Evolutionary conservation across 2,888 invertebrate species (phyloP).

Genomic region (Capitulum mitella): DNA sequence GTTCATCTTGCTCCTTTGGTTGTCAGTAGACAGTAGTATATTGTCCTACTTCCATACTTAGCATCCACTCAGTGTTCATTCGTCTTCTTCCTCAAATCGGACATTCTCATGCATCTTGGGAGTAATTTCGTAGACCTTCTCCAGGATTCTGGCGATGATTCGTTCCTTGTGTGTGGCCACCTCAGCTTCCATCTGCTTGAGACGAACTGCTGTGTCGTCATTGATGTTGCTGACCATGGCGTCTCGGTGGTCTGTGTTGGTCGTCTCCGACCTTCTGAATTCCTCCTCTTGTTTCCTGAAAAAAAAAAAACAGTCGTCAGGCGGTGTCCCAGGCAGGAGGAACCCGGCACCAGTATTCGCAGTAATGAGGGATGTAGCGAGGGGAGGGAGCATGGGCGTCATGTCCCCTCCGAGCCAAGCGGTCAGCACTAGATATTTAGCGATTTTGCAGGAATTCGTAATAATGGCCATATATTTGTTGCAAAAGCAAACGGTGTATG

Average conservation of each 20-base stretch:
- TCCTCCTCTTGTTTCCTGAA: not conserved
- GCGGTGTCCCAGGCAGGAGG: too few species aligned
- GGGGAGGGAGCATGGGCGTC: too few species aligned
- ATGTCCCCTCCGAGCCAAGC: too few species aligned
- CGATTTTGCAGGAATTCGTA: too few species aligned
- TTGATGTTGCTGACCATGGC: not conserved
- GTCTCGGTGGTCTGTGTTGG: not conserved
- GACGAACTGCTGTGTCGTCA: not conserved
- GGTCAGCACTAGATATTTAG: too few species aligned
- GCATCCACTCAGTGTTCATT: not conserved
- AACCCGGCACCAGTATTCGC: too few species aligned
- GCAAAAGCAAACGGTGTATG: too few species aligned
- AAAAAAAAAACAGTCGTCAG: too few species aligned
- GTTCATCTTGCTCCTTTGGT: not conserved
- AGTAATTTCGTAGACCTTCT: conserved; percentile 5
- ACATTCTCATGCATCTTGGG: conserved; percentile 12
- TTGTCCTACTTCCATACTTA: not conserved
- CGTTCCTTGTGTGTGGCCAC: not conserved
- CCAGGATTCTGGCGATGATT: not conserved
- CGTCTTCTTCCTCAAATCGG: not conserved
- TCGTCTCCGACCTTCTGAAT: not conserved
- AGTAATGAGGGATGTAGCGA: too few species aligned
- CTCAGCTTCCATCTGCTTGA: not conserved
- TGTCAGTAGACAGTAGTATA: not conserved
- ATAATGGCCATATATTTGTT: too few species aligned